Conservation (phyloP, 1,140 invertebrate genomes). For the Heliconius nattereri region DNA sequence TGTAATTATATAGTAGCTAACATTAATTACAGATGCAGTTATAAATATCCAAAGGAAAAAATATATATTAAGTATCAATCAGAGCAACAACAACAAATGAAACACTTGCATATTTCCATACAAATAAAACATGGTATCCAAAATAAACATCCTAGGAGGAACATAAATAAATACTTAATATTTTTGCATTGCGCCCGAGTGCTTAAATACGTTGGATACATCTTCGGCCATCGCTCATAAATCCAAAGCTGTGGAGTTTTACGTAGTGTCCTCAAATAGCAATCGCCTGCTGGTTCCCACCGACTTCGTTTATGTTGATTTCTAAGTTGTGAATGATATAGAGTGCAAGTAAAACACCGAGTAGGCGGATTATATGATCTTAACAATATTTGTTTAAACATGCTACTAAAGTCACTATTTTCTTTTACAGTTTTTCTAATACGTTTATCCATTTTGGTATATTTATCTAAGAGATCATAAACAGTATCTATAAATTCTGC, state of each 20-base stretch:
- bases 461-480: slow-evolving; percentile 43
- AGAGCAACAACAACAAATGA: slow-evolving; percentile 46
- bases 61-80: slow-evolving; percentile 25
- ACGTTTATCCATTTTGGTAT: slow-evolving; percentile 38
- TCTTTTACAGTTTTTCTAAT: slow-evolving; percentile 23
- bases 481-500: slow-evolving; percentile 17
- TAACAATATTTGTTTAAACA: slow-evolving; percentile 32
- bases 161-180: slow-evolving; percentile 38
- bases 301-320: slow-evolving; percentile 6
- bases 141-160: slow-evolving; percentile 45
- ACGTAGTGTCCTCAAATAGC: slow-evolving; percentile 49
- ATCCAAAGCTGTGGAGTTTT: slow-evolving; percentile 47
- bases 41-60: background rate
- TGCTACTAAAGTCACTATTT: slow-evolving; percentile 32
- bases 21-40: background rate
- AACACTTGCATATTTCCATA: slow-evolving; percentile 49
- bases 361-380: slow-evolving; percentile 10
- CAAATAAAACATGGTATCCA: slow-evolving; percentile 51
- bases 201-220: slow-evolving; percentile 46
- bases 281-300: slow-evolving; percentile 41
- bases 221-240: slow-evolving; percentile 47
- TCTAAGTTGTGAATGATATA: background rate
- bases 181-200: slow-evolving; percentile 41
- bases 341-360: background rate
- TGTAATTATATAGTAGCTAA: too few species aligned